phyloP scores from a whole-genome alignment of 2,888 invertebrate species.

The Seira sanloemensis region DNA sequence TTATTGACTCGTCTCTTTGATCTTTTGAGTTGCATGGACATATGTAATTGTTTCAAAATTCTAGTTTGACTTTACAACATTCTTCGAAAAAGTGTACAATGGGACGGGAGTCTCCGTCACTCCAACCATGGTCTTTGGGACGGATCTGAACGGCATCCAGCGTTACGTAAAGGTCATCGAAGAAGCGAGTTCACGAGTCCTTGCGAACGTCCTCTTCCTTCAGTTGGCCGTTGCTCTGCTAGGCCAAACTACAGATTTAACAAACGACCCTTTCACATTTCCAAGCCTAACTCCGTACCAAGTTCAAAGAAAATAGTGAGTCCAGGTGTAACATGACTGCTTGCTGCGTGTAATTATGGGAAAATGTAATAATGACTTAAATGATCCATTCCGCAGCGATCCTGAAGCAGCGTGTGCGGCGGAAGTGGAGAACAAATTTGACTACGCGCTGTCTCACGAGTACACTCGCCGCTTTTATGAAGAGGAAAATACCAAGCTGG shows the following conservation, averaged over 20 bases:
- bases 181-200: slow-evolving; percentile 49
- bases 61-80: slow-evolving; percentile 55
- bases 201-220: slow-evolving; percentile 52
- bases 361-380: background rate
- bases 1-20: too few species aligned
- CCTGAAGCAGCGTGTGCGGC: slow-evolving; percentile 53
- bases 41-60: too few species aligned
- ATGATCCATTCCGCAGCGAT: slow-evolving; percentile 36
- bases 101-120: slow-evolving; percentile 39
- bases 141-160: slow-evolving; percentile 41
- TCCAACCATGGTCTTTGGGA: slow-evolving; percentile 48
- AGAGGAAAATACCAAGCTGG: slow-evolving; percentile 46
- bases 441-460: slow-evolving; percentile 52
- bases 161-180: slow-evolving; percentile 43
- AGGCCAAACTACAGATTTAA: slow-evolving; percentile 49
- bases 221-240: slow-evolving; percentile 43
- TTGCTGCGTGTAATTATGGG: slow-evolving; percentile 20
- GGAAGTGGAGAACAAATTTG: slow-evolving; percentile 57
- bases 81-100: slow-evolving; percentile 41
- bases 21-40: too few species aligned
- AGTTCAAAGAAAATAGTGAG: slow-evolving; percentile 52
- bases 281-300: slow-evolving; percentile 45
- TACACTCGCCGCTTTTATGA: slow-evolving; percentile 52
- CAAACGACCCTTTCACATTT: slow-evolving; percentile 48
- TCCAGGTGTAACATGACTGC: background rate